phyloP scores from a whole-genome alignment of 2,113 vertebrate genomes.

The Carettochelys insculpta region DNA sequence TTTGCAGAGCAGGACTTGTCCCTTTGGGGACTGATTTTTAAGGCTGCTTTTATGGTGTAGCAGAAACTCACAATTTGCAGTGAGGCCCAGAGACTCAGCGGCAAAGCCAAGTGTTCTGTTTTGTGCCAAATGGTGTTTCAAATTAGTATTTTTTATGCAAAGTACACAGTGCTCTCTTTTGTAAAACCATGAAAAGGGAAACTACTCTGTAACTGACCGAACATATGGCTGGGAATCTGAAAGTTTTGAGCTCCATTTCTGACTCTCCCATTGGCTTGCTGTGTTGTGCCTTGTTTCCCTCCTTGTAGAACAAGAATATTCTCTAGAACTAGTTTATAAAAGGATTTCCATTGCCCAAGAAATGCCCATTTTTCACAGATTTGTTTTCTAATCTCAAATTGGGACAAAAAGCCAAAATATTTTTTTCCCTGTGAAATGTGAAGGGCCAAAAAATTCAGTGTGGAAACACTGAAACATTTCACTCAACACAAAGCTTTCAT shows the following conservation, averaged over 20 bases:
- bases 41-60: background rate
- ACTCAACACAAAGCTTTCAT: background rate
- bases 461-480: background rate
- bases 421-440: background rate
- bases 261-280: background rate
- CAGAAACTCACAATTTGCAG: background rate
- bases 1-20: background rate
- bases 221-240: background rate
- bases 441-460: background rate
- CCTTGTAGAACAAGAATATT: background rate
- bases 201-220: background rate
- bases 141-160: background rate
- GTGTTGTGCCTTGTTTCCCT: background rate
- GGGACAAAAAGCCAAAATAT: background rate
- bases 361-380: rapidly evolving
- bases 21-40: rapidly evolving
- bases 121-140: background rate
- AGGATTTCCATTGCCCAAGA: rapidly evolving
- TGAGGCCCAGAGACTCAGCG: rapidly evolving
- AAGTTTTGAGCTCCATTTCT: rapidly evolving
- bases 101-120: background rate
- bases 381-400: background rate
- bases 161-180: rapidly evolving
- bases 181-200: background rate
- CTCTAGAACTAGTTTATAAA: background rate